Percentiles rank a stretch among this genome's conserved stretches.
Evolutionary conservation across 1,140 invertebrate genomes (phyloP).

Genomic region (Zaprionus inermis): DNA sequence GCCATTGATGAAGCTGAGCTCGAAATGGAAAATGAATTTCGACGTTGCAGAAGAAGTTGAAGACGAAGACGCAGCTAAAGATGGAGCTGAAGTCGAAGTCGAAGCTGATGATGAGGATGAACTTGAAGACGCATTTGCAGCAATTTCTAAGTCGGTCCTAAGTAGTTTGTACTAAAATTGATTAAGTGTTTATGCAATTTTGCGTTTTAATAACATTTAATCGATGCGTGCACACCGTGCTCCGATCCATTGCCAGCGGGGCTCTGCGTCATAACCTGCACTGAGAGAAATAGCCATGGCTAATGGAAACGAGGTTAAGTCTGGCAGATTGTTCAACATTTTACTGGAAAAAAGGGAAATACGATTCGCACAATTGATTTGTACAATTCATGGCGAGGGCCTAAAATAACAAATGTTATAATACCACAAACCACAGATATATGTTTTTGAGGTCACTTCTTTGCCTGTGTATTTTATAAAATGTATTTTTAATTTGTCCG

Average conservation of each 20-base stretch:
- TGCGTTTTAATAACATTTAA: constrained; percentile 69
- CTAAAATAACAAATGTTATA: background rate
- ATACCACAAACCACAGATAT: background rate
- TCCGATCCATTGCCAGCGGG: constrained; percentile 41
- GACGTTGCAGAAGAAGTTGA: no score
- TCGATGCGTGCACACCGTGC: constrained; percentile 52
- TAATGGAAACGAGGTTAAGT: background rate
- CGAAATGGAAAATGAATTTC: constrained; percentile 1
- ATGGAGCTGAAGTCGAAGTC: background rate
- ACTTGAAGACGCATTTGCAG: constrained; percentile 2
- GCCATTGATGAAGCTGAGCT: constrained; percentile 1
- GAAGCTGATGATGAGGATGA: background rate
- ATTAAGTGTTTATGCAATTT: constrained; percentile 75
- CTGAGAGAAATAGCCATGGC: background rate
- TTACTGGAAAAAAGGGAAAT: background rate
- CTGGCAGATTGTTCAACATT: background rate
- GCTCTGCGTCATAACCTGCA: constrained; percentile 23
- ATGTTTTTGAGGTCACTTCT: background rate
- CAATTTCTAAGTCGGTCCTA: constrained; percentile 37
- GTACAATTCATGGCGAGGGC: background rate
- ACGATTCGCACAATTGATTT: background rate
- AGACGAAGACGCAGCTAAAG: background rate
- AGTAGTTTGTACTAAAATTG: constrained; percentile 50
- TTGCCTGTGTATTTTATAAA: background rate
- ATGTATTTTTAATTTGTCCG: background rate